Percentiles rank a stretch among this genome's conserved stretches.
phyloP scores from a whole-genome alignment of 2,888 invertebrate species.

The Nomada fucata region DNA sequence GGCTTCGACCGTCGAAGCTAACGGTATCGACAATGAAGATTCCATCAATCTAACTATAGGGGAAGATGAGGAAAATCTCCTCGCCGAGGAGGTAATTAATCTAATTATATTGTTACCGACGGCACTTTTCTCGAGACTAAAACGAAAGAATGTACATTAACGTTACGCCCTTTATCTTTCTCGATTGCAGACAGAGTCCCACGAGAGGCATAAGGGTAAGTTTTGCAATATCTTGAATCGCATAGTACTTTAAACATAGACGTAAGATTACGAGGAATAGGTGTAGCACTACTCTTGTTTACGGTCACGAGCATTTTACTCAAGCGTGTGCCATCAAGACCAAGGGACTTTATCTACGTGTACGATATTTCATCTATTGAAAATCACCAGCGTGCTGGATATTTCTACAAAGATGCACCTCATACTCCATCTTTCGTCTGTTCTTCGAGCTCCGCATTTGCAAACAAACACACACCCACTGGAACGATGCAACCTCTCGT shows the following conservation, averaged over 20 bases:
- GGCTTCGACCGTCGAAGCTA: slow-evolving; percentile 83
- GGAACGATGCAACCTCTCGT: slow-evolving; percentile 47
- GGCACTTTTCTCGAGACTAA: not conserved
- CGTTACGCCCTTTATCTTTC: not conserved
- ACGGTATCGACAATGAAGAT: slow-evolving; percentile 90
- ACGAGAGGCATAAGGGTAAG: slow-evolving; percentile 83
- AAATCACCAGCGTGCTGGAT: slow-evolving; percentile 49
- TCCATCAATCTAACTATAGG: slow-evolving; percentile 92
- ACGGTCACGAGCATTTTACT: slow-evolving; percentile 61
- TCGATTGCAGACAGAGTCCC: slow-evolving; percentile 80
- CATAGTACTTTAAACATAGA: slow-evolving; percentile 35
- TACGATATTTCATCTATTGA: slow-evolving; percentile 40
- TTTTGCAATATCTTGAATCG: slow-evolving; percentile 52
- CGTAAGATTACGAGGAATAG: slow-evolving; percentile 59
- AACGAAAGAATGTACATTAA: not conserved
- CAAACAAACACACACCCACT: slow-evolving; percentile 45
- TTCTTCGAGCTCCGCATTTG: slow-evolving; percentile 44
- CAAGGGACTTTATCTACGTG: slow-evolving; percentile 60
- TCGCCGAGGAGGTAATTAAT: slow-evolving; percentile 90
- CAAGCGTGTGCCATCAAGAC: slow-evolving; percentile 64
- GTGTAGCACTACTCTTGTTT: slow-evolving; percentile 61
- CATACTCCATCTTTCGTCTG: slow-evolving; percentile 32
- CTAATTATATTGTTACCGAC: not conserved
- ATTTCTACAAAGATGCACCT: slow-evolving; percentile 40
- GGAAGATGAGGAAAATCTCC: slow-evolving; percentile 91